Conservation (phyloP, 35 echinoderm and acorn worm species). For the Apostichopus parvimensis region DNA sequence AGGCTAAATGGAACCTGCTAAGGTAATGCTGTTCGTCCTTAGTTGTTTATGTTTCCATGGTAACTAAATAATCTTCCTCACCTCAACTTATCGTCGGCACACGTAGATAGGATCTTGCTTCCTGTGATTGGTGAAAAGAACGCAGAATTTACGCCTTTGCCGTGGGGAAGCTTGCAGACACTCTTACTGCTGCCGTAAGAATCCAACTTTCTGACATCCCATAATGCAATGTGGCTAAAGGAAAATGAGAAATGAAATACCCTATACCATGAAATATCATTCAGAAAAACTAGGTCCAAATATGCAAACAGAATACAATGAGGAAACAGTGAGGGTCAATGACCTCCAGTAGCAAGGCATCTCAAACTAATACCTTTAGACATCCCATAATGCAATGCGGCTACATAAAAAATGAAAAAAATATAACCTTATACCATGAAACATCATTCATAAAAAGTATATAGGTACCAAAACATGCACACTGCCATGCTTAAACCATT, state of each 20-base stretch:
- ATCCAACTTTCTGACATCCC: slow-evolving; percentile 81
- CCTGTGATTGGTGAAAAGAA: slow-evolving; percentile 92
- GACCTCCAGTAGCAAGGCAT: too few species aligned
- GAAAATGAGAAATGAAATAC: neutral
- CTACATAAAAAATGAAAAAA: slow-evolving; percentile 20
- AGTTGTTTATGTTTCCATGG: too few species aligned
- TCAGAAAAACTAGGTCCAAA: too few species aligned
- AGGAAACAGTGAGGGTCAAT: too few species aligned
- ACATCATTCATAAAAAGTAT: too few species aligned
- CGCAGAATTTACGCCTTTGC: slow-evolving; percentile 54
- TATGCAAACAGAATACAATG: too few species aligned
- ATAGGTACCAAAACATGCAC: neutral
- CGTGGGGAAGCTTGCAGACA: slow-evolving; percentile 44
- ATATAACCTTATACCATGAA: too few species aligned
- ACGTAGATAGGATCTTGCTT: slow-evolving; percentile 68
- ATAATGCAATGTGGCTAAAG: slow-evolving; percentile 74
- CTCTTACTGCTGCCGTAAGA: slow-evolving; percentile 24
- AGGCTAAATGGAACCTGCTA: too few species aligned
- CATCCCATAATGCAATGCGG: slow-evolving; percentile 69
- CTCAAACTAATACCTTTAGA: too few species aligned
- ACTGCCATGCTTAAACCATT: neutral
- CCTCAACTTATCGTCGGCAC: slow-evolving; percentile 76
- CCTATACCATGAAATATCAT: too few species aligned
- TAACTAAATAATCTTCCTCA: slow-evolving; percentile 6
- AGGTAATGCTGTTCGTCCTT: too few species aligned